A percentile compares a stretch with the other conserved stretches of the same genome.
Evolutionary conservation across 2,888 invertebrate genomes (phyloP).

Genomic region (Cotesia congregata): DNA sequence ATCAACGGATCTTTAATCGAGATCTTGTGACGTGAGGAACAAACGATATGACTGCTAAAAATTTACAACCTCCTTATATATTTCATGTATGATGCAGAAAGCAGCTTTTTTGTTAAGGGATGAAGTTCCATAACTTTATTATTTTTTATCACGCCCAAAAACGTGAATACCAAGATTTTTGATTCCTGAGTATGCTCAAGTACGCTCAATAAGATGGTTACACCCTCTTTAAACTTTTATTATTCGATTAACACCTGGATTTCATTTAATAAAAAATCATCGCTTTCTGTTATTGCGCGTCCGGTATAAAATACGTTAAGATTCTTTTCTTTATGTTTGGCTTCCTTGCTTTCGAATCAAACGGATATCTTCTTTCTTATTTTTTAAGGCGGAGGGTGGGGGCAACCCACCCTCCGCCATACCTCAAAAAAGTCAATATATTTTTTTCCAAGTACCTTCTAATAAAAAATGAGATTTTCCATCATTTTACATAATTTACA

Average conservation of each 20-base stretch:
- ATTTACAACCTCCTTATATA: background rate
- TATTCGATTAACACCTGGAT: background rate
- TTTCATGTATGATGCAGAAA: background rate
- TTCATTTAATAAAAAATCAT: background rate
- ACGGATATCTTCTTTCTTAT: too few relatives aligned
- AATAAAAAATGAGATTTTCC: too few relatives aligned
- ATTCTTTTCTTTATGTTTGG: background rate
- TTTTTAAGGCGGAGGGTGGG: too few relatives aligned
- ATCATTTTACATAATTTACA: too few relatives aligned
- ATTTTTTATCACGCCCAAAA: background rate
- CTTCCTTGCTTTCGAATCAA: too few relatives aligned
- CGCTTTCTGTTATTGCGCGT: background rate
- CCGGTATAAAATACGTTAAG: background rate
- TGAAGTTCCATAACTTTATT: background rate
- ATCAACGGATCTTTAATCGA: background rate
- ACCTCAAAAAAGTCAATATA: too few relatives aligned
- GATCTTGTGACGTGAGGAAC: background rate
- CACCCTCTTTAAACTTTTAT: background rate
- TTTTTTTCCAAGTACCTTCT: too few relatives aligned
- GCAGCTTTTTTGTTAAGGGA: background rate
- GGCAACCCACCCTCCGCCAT: too few relatives aligned
- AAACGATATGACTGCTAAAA: background rate
- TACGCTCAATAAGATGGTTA: background rate
- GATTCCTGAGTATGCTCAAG: background rate
- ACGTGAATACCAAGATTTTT: background rate